phyloP scores from a whole-genome alignment of 2,888 invertebrate genomes.

The Clanis bilineata region DNA sequence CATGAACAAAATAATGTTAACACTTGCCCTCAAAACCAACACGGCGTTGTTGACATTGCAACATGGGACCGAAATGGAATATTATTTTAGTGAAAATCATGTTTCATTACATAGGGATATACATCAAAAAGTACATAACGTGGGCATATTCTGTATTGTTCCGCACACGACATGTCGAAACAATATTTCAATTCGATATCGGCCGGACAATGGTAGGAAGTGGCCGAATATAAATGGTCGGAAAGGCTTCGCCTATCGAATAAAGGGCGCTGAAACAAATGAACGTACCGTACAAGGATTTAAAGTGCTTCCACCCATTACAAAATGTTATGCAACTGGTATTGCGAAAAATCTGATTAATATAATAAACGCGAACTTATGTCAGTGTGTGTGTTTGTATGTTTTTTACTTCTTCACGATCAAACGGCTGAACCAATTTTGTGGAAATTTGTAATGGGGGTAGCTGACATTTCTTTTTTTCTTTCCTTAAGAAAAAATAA shows the following conservation, averaged over 20 bases:
- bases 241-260: constrained; percentile 71
- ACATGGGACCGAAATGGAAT: constrained; percentile 39
- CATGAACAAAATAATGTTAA: constrained; percentile 50
- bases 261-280: constrained; percentile 45
- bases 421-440: too few relatives aligned
- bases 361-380: too few relatives aligned
- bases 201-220: constrained; percentile 75
- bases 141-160: constrained; percentile 46
- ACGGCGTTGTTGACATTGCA: constrained; percentile 46
- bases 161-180: constrained; percentile 63
- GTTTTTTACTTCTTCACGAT: too few relatives aligned
- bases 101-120: constrained; percentile 6
- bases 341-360: too few relatives aligned
- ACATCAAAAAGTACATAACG: constrained; percentile 19
- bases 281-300: constrained; percentile 15
- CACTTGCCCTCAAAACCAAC: constrained; percentile 55
- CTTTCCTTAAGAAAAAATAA: too few relatives aligned
- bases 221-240: constrained; percentile 77
- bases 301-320: constrained; percentile 13
- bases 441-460: too few relatives aligned
- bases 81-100: constrained; percentile 36
- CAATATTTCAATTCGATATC: constrained; percentile 81
- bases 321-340: background rate
- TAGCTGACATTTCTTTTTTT: too few relatives aligned
- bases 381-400: too few relatives aligned